Conservation (phyloP, 2,797 vertebrate species). For the Avahi laniger region DNA sequence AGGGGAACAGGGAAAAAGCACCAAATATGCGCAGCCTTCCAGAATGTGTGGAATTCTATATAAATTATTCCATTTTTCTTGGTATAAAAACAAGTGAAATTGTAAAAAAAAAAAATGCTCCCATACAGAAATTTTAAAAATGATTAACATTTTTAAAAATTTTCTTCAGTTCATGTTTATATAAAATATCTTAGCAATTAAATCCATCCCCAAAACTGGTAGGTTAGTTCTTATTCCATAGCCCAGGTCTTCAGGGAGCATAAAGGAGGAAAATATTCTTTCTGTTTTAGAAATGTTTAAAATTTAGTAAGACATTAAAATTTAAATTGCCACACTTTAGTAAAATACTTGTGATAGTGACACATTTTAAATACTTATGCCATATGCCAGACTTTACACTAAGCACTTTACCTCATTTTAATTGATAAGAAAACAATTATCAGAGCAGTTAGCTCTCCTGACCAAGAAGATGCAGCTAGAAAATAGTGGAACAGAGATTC, state of each 20-base stretch:
- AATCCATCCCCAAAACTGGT: background rate
- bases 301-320: background rate
- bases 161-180: background rate
- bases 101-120: background rate
- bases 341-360: background rate
- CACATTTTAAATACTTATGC: background rate
- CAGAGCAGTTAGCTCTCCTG: slow-evolving; percentile 1
- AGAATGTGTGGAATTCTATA: background rate
- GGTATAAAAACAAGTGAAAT: background rate
- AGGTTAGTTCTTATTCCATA: background rate
- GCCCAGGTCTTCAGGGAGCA: background rate
- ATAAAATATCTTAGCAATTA: slow-evolving; percentile 13
- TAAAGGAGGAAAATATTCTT: background rate
- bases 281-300: slow-evolving; percentile 6
- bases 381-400: background rate
- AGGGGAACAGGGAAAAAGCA: background rate
- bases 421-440: background rate
- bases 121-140: background rate
- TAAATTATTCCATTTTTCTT: background rate
- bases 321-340: background rate
- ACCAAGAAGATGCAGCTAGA: background rate
- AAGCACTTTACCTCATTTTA: background rate
- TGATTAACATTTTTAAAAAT: background rate
- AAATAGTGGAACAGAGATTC: background rate
- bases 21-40: background rate